phyloP scores from a whole-genome alignment of 2,888 invertebrate genomes.

The Furcula furcula region DNA sequence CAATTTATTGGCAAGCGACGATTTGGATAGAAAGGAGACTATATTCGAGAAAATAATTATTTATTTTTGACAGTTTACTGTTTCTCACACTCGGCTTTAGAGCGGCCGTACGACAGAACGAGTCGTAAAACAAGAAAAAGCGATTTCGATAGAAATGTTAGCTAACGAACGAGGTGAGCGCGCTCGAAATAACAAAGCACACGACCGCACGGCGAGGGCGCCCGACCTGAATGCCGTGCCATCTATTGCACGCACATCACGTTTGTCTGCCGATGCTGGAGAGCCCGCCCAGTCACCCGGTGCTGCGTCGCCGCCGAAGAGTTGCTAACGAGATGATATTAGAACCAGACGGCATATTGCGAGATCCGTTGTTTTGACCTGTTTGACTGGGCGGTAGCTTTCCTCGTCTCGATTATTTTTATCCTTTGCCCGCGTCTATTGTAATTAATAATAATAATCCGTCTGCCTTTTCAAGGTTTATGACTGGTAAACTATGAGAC shows the following conservation, averaged over 20 bases:
- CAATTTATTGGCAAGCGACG: conserved; percentile 37
- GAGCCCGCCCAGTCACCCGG: conserved; percentile 39
- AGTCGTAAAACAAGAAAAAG: conserved; percentile 46
- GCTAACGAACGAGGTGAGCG: conserved; percentile 32
- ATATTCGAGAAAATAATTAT: conserved; percentile 17
- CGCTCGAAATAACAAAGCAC: conserved; percentile 29
- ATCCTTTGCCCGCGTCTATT: conserved; percentile 4
- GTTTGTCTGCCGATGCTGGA: conserved; percentile 32
- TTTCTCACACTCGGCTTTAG: conserved; percentile 26
- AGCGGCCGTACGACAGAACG: conserved; percentile 32
- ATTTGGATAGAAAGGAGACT: conserved; percentile 27
- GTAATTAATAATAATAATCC: background rate
- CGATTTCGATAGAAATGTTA: conserved; percentile 37
- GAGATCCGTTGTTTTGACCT: conserved; percentile 3
- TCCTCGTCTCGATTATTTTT: conserved; percentile 3
- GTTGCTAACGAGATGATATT: conserved; percentile 26
- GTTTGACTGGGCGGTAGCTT: conserved; percentile 8
- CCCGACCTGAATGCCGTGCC: conserved; percentile 72
- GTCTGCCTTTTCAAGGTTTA: background rate
- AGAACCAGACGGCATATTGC: conserved; percentile 21
- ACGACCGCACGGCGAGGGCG: conserved; percentile 58
- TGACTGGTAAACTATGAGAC: background rate
- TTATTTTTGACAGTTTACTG: conserved; percentile 26
- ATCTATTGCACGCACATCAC: conserved; percentile 48
- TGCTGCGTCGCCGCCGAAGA: conserved; percentile 26